Conservation (phyloP, 1,140 invertebrate species). For the Chrysopa pallens region DNA sequence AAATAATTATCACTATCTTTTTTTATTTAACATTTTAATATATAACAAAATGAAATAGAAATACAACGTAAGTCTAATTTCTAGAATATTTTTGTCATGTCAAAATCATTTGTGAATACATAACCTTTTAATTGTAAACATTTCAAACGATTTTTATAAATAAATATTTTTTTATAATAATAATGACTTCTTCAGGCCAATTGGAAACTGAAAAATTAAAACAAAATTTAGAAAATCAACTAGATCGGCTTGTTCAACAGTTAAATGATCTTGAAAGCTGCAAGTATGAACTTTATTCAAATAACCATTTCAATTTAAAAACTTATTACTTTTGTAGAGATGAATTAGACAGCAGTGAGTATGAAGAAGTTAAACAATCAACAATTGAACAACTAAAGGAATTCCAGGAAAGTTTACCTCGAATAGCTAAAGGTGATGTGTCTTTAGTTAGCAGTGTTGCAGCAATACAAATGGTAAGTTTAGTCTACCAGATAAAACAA, state of each 20-base stretch:
- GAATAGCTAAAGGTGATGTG: conserved; percentile 48
- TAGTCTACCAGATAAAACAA: not conserved
- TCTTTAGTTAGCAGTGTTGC: conserved; percentile 39
- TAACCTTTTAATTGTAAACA: not conserved
- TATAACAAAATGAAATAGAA: too few species aligned
- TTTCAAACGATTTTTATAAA: not conserved
- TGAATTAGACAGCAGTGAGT: conserved; percentile 44
- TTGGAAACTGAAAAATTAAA: conserved; percentile 32
- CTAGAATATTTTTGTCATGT: not conserved
- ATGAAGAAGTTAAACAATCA: conserved; percentile 51
- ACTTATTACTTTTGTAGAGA: conserved; percentile 25
- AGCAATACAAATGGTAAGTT: conserved; percentile 18
- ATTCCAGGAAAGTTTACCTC: conserved; percentile 46
- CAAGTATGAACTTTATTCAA: conserved; percentile 30
- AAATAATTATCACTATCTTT: too few species aligned
- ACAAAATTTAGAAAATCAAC: conserved; percentile 51
- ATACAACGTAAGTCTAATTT: too few species aligned
- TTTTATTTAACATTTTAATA: too few species aligned
- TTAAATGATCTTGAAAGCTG: conserved; percentile 53
- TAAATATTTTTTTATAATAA: not conserved
- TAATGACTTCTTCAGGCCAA: conserved; percentile 19
- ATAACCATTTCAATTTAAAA: not conserved
- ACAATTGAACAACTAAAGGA: conserved; percentile 60
- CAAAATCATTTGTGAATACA: not conserved
- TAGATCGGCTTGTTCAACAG: conserved; percentile 53